phyloP scores from a whole-genome alignment of 2,113 vertebrate species.

The Sprattus sprattus region DNA sequence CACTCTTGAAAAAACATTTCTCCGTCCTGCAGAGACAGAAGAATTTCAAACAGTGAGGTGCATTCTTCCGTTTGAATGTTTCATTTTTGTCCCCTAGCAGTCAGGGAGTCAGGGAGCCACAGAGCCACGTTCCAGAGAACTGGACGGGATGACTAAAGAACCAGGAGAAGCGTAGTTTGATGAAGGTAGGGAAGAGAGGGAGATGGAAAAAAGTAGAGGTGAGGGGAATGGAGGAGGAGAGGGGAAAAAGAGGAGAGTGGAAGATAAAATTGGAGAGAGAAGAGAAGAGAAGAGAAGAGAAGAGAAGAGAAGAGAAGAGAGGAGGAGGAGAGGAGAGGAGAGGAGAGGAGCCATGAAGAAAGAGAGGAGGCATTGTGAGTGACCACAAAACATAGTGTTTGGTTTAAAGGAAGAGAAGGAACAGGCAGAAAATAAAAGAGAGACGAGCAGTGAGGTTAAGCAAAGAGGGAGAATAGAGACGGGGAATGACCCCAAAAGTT shows the following conservation, averaged over 20 bases:
- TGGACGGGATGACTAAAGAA: background rate
- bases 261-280: background rate
- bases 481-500: background rate
- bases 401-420: background rate
- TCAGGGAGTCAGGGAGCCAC: background rate
- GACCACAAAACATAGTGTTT: no score
- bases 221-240: background rate
- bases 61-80: background rate
- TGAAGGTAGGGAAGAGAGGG: background rate
- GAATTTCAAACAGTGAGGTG: background rate
- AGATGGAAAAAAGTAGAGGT: background rate
- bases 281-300: conserved; percentile 14
- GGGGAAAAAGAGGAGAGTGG: background rate
- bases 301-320: background rate
- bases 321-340: background rate
- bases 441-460: background rate
- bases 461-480: background rate
- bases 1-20: background rate
- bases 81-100: background rate
- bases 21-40: background rate
- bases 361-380: background rate
- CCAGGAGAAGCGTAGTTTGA: background rate
- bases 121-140: background rate
- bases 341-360: background rate
- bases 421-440: background rate